phyloP scores from a whole-genome alignment of 1,140 invertebrate genomes.

The Cydia splendana region DNA sequence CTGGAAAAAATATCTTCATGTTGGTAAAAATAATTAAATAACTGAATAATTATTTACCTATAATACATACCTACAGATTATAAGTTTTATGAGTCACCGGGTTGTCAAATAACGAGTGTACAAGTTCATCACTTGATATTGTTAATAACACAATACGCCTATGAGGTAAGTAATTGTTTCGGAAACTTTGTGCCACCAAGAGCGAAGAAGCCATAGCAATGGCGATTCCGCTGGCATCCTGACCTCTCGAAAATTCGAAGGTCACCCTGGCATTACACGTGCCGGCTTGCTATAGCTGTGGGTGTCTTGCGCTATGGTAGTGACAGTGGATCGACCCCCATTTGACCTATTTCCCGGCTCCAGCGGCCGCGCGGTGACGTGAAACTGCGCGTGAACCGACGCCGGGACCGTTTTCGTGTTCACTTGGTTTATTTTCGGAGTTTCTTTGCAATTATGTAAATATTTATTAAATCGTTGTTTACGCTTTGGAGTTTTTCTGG shows the following conservation, averaged over 20 bases:
- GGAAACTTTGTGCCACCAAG: not conserved
- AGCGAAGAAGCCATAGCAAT: conserved; percentile 19
- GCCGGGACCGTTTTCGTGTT: conserved; percentile 7
- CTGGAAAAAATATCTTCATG: no score
- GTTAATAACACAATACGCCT: no score
- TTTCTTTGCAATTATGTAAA: not conserved
- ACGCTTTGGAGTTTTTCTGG: no score
- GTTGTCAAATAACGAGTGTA: no score
- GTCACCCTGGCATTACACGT: conserved; percentile 44
- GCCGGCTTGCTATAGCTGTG: conserved; percentile 39
- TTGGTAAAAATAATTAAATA: no score
- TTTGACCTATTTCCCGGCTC: conserved; percentile 74
- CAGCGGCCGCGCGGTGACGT: conserved; percentile 59
- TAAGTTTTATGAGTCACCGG: no score
- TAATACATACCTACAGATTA: no score
- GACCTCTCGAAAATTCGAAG: conserved; percentile 48
- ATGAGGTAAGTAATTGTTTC: not conserved
- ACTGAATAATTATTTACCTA: no score
- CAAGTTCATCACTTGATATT: no score
- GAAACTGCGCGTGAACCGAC: conserved; percentile 43
- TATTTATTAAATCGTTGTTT: no score
- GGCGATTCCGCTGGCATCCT: conserved; percentile 15
- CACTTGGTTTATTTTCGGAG: conserved; percentile 1
- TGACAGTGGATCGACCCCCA: conserved; percentile 72
- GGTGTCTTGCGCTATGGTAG: conserved; percentile 56